A percentile compares a stretch with the other conserved stretches of the same genome.
phyloP scores from a whole-genome alignment of 2,888 invertebrate species.

The Drosophila phalerata region DNA sequence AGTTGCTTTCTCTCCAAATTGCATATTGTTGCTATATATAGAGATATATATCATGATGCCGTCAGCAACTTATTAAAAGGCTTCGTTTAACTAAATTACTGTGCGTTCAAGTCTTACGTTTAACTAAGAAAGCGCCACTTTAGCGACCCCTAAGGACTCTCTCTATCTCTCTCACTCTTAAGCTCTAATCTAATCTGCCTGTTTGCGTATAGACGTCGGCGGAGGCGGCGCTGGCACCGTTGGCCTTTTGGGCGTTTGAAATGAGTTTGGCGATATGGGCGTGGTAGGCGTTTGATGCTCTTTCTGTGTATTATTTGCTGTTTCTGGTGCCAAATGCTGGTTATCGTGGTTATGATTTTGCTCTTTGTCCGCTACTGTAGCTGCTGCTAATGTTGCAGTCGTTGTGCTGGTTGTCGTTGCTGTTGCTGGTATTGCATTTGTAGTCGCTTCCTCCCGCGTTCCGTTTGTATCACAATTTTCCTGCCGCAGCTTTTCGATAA shows the following conservation, averaged over 20 bases:
- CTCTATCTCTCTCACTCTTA: constrained; percentile 6
- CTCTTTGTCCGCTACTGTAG: constrained; percentile 28
- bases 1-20: constrained; percentile 49
- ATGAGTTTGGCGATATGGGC: constrained; percentile 81
- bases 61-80: constrained; percentile 46
- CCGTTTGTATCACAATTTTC: constrained; percentile 76
- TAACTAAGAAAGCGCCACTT: constrained; percentile 52
- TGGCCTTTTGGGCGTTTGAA: constrained; percentile 82
- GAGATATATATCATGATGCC: constrained; percentile 29
- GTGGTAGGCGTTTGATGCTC: constrained; percentile 69
- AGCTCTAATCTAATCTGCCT: constrained; percentile 64
- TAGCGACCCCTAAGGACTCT: constrained; percentile 52
- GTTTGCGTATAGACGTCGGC: constrained; percentile 76
- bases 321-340: constrained; percentile 33
- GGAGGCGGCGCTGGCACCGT: constrained; percentile 84
- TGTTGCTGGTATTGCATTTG: constrained; percentile 12
- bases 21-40: constrained; percentile 30
- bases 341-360: constrained; percentile 66
- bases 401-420: constrained; percentile 19
- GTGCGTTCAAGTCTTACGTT: constrained; percentile 66
- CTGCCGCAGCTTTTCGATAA: constrained; percentile 71
- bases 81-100: constrained; percentile 63
- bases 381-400: constrained; percentile 3
- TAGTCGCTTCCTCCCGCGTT: constrained; percentile 46
- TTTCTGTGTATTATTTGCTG: constrained; percentile 38